phyloP scores from a whole-genome alignment of 2,888 invertebrate genomes.

The Agonopterix subpropinquella region DNA sequence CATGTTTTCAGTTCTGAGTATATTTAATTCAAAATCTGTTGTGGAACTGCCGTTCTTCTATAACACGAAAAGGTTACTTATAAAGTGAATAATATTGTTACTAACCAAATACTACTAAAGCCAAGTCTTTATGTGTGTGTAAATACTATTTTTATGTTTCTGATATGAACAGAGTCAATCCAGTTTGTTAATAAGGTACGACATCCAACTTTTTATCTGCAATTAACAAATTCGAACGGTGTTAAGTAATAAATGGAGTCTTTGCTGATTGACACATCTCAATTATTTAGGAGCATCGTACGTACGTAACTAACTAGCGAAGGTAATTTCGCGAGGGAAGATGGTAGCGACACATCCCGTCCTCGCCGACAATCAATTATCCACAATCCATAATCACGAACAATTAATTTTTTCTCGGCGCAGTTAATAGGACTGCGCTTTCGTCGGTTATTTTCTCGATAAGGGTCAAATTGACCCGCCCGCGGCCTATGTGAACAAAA shows the following conservation, averaged over 20 bases:
- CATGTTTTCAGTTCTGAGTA: no score
- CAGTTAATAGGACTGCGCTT: constrained; percentile 58
- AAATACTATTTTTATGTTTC: no score
- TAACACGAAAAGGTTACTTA: no score
- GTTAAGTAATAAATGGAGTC: constrained; percentile 10
- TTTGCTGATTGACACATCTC: constrained; percentile 28
- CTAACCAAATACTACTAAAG: no score
- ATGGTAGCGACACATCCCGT: constrained; percentile 36
- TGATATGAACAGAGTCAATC: no score
- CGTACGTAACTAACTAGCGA: background rate
- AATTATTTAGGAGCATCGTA: constrained; percentile 23
- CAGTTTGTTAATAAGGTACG: no score
- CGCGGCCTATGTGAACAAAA: constrained; percentile 60
- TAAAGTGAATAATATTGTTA: no score
- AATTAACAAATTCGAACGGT: no score
- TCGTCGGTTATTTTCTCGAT: constrained; percentile 67
- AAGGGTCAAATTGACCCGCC: constrained; percentile 66
- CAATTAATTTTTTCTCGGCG: constrained; percentile 62
- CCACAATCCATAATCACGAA: constrained; percentile 64
- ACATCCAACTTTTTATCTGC: no score
- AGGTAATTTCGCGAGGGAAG: constrained; percentile 18
- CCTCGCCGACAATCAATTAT: constrained; percentile 55
- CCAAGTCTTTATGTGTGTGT: no score
- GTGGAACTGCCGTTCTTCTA: no score
- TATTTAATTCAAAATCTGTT: no score